These are phyloP conservation scores for Pammene fasciana DNA, from an alignment of 2,888 invertebrate genomes.

Conservation along the genomic window DNA sequence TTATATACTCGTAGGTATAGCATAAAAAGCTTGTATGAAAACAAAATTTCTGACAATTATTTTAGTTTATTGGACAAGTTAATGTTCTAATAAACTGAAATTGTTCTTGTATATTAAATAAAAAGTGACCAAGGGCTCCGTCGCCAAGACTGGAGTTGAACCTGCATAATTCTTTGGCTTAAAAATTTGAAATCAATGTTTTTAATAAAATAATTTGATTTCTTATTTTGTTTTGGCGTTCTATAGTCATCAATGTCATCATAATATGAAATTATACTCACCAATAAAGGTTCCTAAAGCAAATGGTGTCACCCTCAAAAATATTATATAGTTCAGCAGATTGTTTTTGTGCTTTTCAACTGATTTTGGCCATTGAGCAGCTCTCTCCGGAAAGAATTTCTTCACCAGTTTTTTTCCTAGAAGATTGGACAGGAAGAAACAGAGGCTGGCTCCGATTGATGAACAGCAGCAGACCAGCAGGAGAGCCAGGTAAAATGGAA, in stretches of 20 bases:
- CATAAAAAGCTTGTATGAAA: no score
- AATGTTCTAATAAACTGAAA: no score
- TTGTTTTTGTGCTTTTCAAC: constrained; percentile 94
- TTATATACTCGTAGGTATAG: no score
- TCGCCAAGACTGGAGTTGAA: no score
- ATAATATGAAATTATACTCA: constrained; percentile 60
- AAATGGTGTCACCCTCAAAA: constrained; percentile 98
- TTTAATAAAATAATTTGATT: no score
- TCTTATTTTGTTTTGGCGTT: background rate
- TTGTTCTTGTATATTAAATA: no score
- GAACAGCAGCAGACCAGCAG: constrained; percentile 96
- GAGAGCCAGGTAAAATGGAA: constrained; percentile 95
- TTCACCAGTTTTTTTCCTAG: constrained; percentile 93
- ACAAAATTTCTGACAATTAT: no score
- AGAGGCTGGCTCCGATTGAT: constrained; percentile 96
- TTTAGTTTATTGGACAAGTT: no score
- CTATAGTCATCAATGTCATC: no score
- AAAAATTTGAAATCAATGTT: no score
- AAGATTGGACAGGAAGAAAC: constrained; percentile 96
- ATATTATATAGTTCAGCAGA: constrained; percentile 97
- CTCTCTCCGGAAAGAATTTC: constrained; percentile 94
- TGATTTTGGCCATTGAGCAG: constrained; percentile 92
- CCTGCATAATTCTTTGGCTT: no score
- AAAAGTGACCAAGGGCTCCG: no score
- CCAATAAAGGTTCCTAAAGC: constrained; percentile 97